Conservation (phyloP, 92 coral and sea anemone genomes). For the Isaurus tuberculatus region DNA sequence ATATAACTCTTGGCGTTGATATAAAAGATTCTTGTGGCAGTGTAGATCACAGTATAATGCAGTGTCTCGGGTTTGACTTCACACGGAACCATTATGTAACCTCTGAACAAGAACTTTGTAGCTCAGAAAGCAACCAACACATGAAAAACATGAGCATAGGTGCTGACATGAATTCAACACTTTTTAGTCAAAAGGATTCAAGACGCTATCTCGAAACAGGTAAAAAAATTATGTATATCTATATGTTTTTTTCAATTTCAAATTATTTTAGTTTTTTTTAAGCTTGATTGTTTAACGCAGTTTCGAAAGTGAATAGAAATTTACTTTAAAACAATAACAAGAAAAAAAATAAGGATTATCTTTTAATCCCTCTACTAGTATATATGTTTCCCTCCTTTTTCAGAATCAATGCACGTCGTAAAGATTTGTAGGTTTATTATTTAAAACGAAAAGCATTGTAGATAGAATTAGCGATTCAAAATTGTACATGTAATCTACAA, state of each 20-base stretch:
- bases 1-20: conserved; percentile 71
- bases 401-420: too few species aligned
- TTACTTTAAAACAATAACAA: too few species aligned
- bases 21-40: conserved; percentile 83
- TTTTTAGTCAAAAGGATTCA: neutral
- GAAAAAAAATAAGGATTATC: too few species aligned
- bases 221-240: neutral
- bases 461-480: too few species aligned
- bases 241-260: neutral
- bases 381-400: too few species aligned
- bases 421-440: too few species aligned
- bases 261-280: neutral
- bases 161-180: neutral
- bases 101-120: conserved; percentile 13
- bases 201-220: neutral
- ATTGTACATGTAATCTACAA: too few species aligned
- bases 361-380: too few species aligned
- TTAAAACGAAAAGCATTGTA: too few species aligned
- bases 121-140: neutral
- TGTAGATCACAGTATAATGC: conserved; percentile 82
- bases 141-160: neutral
- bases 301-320: too few species aligned
- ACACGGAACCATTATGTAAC: conserved; percentile 56
- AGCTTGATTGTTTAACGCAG: neutral
- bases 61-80: conserved; percentile 74